Conservation (phyloP, 1,140 invertebrate genomes). For the Amphibalanus amphitrite region DNA sequence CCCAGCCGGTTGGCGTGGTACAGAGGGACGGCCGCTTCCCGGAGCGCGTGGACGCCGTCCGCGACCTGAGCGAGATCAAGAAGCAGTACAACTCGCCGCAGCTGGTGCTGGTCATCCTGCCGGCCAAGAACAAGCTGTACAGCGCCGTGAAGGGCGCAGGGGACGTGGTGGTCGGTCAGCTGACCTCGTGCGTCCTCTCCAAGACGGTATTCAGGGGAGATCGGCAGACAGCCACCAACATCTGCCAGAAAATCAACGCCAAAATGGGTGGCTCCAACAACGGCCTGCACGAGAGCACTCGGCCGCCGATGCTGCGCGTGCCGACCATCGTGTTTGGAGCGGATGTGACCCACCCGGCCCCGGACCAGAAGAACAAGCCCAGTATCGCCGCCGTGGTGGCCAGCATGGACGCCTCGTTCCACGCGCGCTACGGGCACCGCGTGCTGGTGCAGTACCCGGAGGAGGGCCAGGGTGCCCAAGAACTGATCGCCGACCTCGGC, state of each 20-base stretch:
- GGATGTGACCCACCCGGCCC: slow-evolving; percentile 64
- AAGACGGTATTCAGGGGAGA: slow-evolving; percentile 29
- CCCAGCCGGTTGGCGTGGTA: slow-evolving; percentile 2
- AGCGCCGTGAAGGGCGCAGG: slow-evolving; percentile 48
- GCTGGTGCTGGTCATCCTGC: slow-evolving; percentile 14
- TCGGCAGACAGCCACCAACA: slow-evolving; percentile 42
- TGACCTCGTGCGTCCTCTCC: slow-evolving; percentile 64
- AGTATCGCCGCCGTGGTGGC: slow-evolving; percentile 57
- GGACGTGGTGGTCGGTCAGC: slow-evolving; percentile 49
- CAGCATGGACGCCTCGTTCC: slow-evolving; percentile 15
- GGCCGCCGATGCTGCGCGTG: slow-evolving; percentile 23
- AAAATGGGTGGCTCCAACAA: slow-evolving; percentile 74
- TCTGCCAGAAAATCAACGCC: slow-evolving; percentile 65
- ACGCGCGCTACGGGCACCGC: slow-evolving; percentile 11
- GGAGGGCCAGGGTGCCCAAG: slow-evolving; percentile 38
- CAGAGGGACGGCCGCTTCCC: not conserved
- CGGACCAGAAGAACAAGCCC: slow-evolving; percentile 40
- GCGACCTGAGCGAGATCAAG: slow-evolving; percentile 1
- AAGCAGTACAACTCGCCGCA: slow-evolving; percentile 7
- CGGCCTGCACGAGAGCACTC: slow-evolving; percentile 25
- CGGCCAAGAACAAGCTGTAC: slow-evolving; percentile 14
- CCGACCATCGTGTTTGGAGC: slow-evolving; percentile 58
- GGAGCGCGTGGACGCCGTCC: slow-evolving; percentile 8
- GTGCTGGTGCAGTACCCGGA: not conserved
- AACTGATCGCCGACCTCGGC: slow-evolving; percentile 56